phyloP scores from a whole-genome alignment of 2,888 invertebrate genomes.

The Heliconius aoede region DNA sequence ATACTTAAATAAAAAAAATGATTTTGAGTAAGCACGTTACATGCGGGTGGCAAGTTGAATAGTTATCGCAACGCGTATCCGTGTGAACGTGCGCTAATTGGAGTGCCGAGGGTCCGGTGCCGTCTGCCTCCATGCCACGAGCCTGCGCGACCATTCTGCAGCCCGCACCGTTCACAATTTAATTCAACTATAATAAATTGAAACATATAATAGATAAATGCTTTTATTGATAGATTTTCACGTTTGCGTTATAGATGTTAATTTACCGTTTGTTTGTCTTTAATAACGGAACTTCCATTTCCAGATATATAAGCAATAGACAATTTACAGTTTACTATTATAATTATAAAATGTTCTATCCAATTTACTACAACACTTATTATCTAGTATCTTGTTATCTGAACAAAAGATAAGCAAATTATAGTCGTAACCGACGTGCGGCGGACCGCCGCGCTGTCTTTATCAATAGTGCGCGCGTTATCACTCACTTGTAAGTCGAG shows the following conservation, averaged over 20 bases:
- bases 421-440: conserved; percentile 17
- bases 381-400: conserved; percentile 14
- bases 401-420: conserved; percentile 25
- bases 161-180: conserved; percentile 62
- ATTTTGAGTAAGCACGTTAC: background rate
- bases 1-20: background rate
- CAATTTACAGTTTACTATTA: background rate
- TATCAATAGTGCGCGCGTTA: conserved; percentile 58
- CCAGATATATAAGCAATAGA: background rate
- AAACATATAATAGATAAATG: conserved; percentile 53
- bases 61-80: conserved; percentile 54
- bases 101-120: conserved; percentile 75
- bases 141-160: conserved; percentile 55
- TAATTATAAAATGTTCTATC: background rate
- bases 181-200: conserved; percentile 66
- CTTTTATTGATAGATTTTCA: conserved; percentile 44
- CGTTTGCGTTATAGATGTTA: conserved; percentile 21
- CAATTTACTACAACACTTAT: background rate
- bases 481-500: conserved; percentile 71
- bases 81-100: conserved; percentile 81
- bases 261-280: conserved; percentile 18
- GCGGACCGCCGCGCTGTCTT: conserved; percentile 32
- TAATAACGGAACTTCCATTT: conserved; percentile 7
- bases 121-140: conserved; percentile 72
- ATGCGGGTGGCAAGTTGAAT: conserved; percentile 39